A percentile compares a stretch with the other conserved stretches of the same genome.
Evolutionary conservation across 1,140 invertebrate species (phyloP).

Genomic region (Meloidogyne chitwoodi): DNA sequence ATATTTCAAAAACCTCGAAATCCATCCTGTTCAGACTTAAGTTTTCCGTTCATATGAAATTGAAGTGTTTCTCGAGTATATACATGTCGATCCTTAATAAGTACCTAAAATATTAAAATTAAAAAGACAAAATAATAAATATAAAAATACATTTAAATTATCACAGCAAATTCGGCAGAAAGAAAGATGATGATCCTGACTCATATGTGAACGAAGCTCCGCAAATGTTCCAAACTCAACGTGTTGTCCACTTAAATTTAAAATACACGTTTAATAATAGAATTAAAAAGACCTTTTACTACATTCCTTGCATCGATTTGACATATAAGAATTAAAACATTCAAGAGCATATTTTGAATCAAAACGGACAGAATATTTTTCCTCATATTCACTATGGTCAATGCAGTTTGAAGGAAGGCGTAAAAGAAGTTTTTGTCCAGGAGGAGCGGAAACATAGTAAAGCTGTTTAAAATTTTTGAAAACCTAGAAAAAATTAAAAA

Average conservation of each 20-base stretch:
- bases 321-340: slow-evolving; percentile 47
- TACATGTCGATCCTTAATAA: slow-evolving; percentile 42
- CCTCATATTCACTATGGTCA: slow-evolving; percentile 15
- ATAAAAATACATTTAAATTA: slow-evolving; percentile 42
- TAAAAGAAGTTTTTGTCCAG: not conserved
- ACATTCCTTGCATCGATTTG: slow-evolving; percentile 51
- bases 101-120: slow-evolving; percentile 4
- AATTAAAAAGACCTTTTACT: slow-evolving; percentile 6
- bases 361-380: slow-evolving; percentile 38
- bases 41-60: slow-evolving; percentile 38
- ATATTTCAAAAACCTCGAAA: slow-evolving; percentile 18
- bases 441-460: slow-evolving; percentile 28
- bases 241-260: slow-evolving; percentile 3
- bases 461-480: slow-evolving; percentile 16
- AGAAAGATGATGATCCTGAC: slow-evolving; percentile 38
- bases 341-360: slow-evolving; percentile 34
- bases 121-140: slow-evolving; percentile 21
- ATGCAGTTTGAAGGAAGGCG: slow-evolving; percentile 11
- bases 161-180: slow-evolving; percentile 53
- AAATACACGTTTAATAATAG: not conserved
- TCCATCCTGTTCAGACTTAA: slow-evolving; percentile 35
- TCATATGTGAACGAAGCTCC: slow-evolving; percentile 35
- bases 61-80: slow-evolving; percentile 42
- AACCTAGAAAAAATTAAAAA: too few species aligned
- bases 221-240: slow-evolving; percentile 36